A percentile compares a stretch with the other conserved stretches of the same genome.
Evolutionary conservation across 2,888 invertebrate genomes (phyloP).

Genomic region (Germaria angustata): DNA sequence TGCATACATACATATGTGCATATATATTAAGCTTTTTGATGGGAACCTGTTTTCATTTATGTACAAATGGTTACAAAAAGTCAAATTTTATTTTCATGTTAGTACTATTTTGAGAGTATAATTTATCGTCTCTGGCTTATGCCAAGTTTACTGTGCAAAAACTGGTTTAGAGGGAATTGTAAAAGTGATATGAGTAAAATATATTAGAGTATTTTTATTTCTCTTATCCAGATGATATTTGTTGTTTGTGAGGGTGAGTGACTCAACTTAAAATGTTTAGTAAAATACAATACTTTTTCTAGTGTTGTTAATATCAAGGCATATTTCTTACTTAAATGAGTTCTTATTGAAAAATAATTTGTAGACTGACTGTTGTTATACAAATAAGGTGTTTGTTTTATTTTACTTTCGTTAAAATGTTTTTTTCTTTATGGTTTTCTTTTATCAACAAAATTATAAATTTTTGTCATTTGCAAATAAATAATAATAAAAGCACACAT

Average conservation of each 20-base stretch:
- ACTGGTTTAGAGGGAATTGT: conserved; percentile 50
- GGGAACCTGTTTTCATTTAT: no score
- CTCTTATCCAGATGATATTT: not conserved
- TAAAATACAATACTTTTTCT: not conserved
- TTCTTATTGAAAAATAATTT: not conserved
- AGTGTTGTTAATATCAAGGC: conserved; percentile 21
- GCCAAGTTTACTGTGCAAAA: conserved; percentile 49
- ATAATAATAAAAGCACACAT: no score
- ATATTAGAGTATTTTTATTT: not conserved
- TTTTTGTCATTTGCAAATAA: no score
- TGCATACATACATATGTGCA: no score
- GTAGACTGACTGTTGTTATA: no score
- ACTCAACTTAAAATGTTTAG: conserved; percentile 25
- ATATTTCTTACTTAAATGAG: no score
- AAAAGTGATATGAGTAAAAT: not conserved
- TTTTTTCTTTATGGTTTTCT: no score
- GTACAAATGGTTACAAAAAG: no score
- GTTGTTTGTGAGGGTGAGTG: conserved; percentile 41
- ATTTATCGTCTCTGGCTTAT: not conserved
- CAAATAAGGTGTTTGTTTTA: no score
- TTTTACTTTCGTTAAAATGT: no score
- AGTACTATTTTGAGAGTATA: not conserved
- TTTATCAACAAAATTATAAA: no score
- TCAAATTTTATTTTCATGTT: not conserved
- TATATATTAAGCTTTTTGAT: no score